Base-by-base conservation (phyloP, 2,113 vertebrate genomes). In the Symphodus melops region DNA sequence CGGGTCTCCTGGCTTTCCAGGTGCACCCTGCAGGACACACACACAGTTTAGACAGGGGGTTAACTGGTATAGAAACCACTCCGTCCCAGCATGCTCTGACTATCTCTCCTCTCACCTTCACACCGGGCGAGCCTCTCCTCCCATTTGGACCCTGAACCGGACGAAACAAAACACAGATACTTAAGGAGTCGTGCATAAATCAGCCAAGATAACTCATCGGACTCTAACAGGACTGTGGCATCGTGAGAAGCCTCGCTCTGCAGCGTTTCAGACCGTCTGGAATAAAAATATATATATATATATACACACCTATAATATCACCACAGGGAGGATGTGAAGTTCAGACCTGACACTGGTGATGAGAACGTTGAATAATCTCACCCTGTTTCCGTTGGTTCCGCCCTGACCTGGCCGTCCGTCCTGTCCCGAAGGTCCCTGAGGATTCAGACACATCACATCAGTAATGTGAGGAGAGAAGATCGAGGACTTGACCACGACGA, bases 351-450 rank as follows among this genome's bases (percentile, higher is more conserved):
- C 19, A 48, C 25, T 17, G 5, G 21, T 25, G 36, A 36, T n/a
- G 36, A 36, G 8, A 56, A 56, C n/a, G 14, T 57, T 3, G 9
- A 36, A 16, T 44, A 58, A 36, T 46, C 89, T 89, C 84, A 95
- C 94, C 77, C 8, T 36, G 61, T 87, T 86, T 65, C 94, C 94
- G 0, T 0, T 0, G 13, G 72, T 7, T 17, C 94, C 93, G 0
- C 3, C 4, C 44, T 71, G 77, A 1, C 91, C 93, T 0, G 14
- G 5, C 3, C 0, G 7, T 1, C 94, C 93, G 39, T 91, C 89
- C 9, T 0, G 9, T 20, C 94, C 94, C 14, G 77, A 55, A 23
- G 60, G 1, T 4, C 94, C 94, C 93, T 95, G 79, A 7, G 4
- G 62, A 46, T 20, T 25, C 3, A 8, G 23, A 57, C 11, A 72